phyloP scores from a whole-genome alignment of 2,888 invertebrate species.

The Arctia plantaginis region DNA sequence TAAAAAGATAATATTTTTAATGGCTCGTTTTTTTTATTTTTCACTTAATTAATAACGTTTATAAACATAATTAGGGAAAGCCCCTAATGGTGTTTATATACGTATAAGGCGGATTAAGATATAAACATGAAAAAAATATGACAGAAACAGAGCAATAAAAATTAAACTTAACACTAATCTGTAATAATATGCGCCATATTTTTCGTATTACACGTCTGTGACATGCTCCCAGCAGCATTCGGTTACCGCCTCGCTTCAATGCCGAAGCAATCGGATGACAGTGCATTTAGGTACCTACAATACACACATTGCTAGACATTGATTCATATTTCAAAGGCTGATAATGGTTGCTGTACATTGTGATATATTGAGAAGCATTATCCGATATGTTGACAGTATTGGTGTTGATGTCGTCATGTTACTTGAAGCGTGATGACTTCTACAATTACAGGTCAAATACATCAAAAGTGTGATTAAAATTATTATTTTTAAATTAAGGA shows the following conservation, averaged over 20 bases:
- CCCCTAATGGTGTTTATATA: no score
- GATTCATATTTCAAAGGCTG: slow-evolving; percentile 10
- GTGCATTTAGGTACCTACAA: slow-evolving; percentile 29
- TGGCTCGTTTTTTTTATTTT: no score
- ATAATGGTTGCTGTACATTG: slow-evolving; percentile 28
- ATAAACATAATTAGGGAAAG: no score
- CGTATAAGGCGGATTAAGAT: fast-evolving
- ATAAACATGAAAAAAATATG: background rate
- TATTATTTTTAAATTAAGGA: no score
- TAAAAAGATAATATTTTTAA: no score
- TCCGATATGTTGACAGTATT: slow-evolving; percentile 12
- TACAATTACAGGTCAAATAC: slow-evolving; percentile 6
- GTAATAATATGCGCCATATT: background rate
- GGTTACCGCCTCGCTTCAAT: slow-evolving; percentile 47
- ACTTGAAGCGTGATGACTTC: slow-evolving; percentile 26
- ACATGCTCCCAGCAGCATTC: slow-evolving; percentile 27
- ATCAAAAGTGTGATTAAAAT: background rate
- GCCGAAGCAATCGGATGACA: slow-evolving; percentile 39
- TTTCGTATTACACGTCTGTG: background rate
- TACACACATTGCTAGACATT: slow-evolving; percentile 10
- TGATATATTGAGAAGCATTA: slow-evolving; percentile 19
- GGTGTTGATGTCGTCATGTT: slow-evolving; percentile 13
- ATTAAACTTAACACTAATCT: background rate
- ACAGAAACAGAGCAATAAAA: background rate
- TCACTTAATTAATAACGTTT: no score